Evolutionary conservation across 2,888 invertebrate species (phyloP), one percentile per base, ranked within the genome.

Genomic region (Synergus japonicus): DNA sequence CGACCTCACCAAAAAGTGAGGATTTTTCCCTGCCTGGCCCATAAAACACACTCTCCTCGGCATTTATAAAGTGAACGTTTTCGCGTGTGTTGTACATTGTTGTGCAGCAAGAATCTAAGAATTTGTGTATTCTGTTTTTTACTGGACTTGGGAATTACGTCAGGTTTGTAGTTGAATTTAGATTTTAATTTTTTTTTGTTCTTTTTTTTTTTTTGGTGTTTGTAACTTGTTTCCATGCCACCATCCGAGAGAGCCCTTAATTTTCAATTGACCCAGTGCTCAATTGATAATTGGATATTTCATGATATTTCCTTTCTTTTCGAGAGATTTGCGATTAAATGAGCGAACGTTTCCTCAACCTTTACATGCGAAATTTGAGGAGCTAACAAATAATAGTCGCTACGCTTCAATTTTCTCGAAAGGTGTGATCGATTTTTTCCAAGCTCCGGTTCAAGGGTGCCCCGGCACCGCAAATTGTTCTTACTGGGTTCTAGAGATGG

Each of bases 341-440:
- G 49, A 54, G 73, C 49, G 73, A 46, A 29, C 7, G 73, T 54
- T 73, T n/a, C 41, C 9, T 46, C 54, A 29, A 41, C 37, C 37
- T 73, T 73, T 54, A 37, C 13, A 10, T 54, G 29, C 73, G 73
- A 37, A 73, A 73, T 73, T 73, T 54, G 37, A 54, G 49, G 7
- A 49, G 49, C 13, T 67, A 54, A 73, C 54, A 73, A 54, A 73
- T 73, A 54, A 73, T 73, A 54, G 73, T 37, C 73, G 73, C 73
- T 37, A 54, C 73, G 37, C 73, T 73, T 73, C 73, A 73, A 73
- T 73, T 73, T 73, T 73, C 73, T 73, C 73, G 37, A 73, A 73
- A 73, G 73, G 73, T 73, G 54, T 73, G 54, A 73, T 73, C 73
- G 73, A 73, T 73, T 73, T 73, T 73, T 73, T 54, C 49, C 73